Base-by-base conservation (phyloP, 2,888 invertebrate genomes). In the Melieria omissa region DNA sequence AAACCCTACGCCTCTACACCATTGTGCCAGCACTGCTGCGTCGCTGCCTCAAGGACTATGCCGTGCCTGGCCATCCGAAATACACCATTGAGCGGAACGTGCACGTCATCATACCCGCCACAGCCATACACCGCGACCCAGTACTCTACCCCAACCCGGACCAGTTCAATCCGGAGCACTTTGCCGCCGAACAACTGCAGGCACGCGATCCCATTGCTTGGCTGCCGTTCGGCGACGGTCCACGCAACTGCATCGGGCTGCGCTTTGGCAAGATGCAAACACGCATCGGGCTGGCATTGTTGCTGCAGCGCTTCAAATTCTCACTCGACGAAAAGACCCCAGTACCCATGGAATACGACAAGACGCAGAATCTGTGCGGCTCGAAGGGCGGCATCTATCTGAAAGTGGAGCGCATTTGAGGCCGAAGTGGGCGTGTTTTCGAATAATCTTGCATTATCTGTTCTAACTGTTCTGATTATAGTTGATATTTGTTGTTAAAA, bases 81-180 rank as follows among this genome's bases (percentile, higher is more conserved):
- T 80, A 88, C 60, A 80, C 86, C 0, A 88, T 90, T 66, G 88
- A 89, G 57, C 87, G 88, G 45, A 80, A 77, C 8, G 77, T 76
- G 0, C 73, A 75, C 4, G 45, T 82, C 0, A 6, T 82, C 0
- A 72, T 84, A 8, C 85, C 84, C 0, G 78, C 80, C 7, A 86
- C 88, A 72, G 88, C 89, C 1, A 88, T 90, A 76, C 91, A 92
- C 70, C 88, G 88, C 80, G 90, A 91, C 74, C 83, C 85, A 4
- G 76, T 83, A 9, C 79, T 85, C 47, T 89, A 86, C 74, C 86
- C 86, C 0, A 86, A 92, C 1, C 92, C 92, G 0, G 86, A 89
- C 4, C 88, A 85, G 44, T 92, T 91, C 70, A 88, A 90, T 67
- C 92, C 92, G 0, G 90, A 91, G 2, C 86, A 91, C 75, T 92